Evolutionary conservation across 2,113 vertebrate species (phyloP).

Genomic region (Lasiurus cinereus): DNA sequence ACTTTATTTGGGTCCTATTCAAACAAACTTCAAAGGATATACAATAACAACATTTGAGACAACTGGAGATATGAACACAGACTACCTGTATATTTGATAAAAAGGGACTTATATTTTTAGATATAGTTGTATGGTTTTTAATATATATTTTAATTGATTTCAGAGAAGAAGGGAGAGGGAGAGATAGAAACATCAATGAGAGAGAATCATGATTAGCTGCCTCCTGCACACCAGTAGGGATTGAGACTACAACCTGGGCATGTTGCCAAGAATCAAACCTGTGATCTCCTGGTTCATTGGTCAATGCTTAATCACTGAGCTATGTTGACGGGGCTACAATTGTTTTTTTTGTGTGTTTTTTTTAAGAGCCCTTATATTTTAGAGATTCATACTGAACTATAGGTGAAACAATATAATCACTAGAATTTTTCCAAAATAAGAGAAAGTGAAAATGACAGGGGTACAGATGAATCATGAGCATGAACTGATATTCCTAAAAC

Average conservation of each 20-base stretch:
- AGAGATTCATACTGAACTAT: neutral
- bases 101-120: conserved; percentile 17
- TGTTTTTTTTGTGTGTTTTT: too few relatives aligned
- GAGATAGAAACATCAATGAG: too few relatives aligned
- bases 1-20: neutral
- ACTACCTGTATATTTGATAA: neutral
- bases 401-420: neutral
- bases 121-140: neutral
- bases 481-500: neutral
- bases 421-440: conserved; percentile 19
- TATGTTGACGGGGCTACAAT: too few relatives aligned
- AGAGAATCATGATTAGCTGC: too few relatives aligned
- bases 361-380: conserved; percentile 4
- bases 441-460: neutral
- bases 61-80: conserved; percentile 5
- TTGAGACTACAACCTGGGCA: too few relatives aligned
- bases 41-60: conserved; percentile 21
- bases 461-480: neutral
- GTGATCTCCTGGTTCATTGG: too few relatives aligned
- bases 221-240: too few relatives aligned
- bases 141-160: too few relatives aligned
- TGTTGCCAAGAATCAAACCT: too few relatives aligned
- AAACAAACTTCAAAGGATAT: conserved; percentile 41
- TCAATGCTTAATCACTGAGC: too few relatives aligned
- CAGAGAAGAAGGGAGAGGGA: too few relatives aligned